Evolutionary conservation across 2,113 vertebrate species (phyloP), one percentile per base, ranked within the genome.

Genomic region (Hyaena hyaena): DNA sequence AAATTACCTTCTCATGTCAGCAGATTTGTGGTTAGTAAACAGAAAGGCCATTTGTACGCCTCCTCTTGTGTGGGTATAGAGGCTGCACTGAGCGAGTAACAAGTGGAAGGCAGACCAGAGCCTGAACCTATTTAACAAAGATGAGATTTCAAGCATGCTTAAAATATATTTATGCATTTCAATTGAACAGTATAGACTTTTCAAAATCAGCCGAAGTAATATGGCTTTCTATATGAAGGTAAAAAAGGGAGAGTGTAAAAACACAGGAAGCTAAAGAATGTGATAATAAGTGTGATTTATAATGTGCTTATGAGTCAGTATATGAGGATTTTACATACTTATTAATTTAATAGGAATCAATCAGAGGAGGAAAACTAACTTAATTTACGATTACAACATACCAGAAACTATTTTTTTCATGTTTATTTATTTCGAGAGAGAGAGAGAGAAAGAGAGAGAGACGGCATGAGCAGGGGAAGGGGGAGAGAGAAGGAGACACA

Each of bases 21-120:
- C 90, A 98, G 90, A 97, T 97, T 33, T 95, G 96, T 97, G 95
- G 97, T 98, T 98, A 98, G 98, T 98, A 97, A 95, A 98, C 95
- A 97, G 61, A 83, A 43, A 74, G 50, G 35, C 58, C 26, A 6
- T 92, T 87, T 15, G 0, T 68, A 66, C 53, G 65, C 68, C 53
- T n/a, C 58, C 35, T 71, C 43, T 69, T 48, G 1, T 7, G 17
- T n/a, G 21, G 55, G 53, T 26, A 3, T 1, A 81, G 68, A 61
- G 14, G 6, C 1, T 12, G 58, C n/a, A 35, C 12, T 77, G 19
- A 63, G 35, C 1, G 0, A 86, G 71, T 63, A 50, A 79, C 71
- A 92, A 28, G 10, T 24, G 24, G 65, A 92, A 26, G 6, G 58
- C 58, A 69, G 21, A 68, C 0, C 7, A 65, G 43, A 33, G 8